phyloP scores from a whole-genome alignment of 2,797 vertebrate genomes.

The Etheostoma perlongum region DNA sequence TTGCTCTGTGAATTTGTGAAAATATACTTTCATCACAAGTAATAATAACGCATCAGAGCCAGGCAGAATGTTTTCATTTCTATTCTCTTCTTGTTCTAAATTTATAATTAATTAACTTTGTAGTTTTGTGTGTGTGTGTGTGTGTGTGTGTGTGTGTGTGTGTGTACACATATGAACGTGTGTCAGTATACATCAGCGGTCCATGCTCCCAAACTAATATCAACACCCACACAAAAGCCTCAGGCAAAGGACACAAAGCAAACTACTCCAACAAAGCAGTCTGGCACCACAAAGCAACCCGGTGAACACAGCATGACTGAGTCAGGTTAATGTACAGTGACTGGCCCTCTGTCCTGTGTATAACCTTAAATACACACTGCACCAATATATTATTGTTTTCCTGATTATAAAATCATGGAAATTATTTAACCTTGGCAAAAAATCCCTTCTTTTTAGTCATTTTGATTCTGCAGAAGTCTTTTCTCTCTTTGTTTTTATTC shows the following conservation, averaged over 20 bases:
- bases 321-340: conserved; percentile 25
- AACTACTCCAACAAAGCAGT: conserved; percentile 59
- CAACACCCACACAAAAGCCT: conserved; percentile 51
- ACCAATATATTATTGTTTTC: background rate
- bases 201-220: conserved; percentile 39
- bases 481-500: background rate
- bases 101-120: conserved; percentile 29
- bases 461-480: background rate
- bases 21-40: conserved; percentile 13
- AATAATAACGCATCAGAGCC: background rate
- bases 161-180: conserved; percentile 5
- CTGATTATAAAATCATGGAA: background rate
- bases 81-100: conserved; percentile 15
- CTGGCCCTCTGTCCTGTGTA: background rate
- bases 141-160: conserved; percentile 6
- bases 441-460: background rate
- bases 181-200: conserved; percentile 38
- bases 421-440: background rate
- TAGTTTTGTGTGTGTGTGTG: conserved; percentile 14
- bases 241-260: conserved; percentile 47
- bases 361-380: conserved; percentile 22
- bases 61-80: conserved; percentile 15
- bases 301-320: conserved; percentile 47
- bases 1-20: conserved; percentile 17
- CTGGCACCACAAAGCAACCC: conserved; percentile 53